These are phyloP conservation scores for Tiphia femorata DNA, from an alignment of 2,888 invertebrate species.

Conservation along the genomic window DNA sequence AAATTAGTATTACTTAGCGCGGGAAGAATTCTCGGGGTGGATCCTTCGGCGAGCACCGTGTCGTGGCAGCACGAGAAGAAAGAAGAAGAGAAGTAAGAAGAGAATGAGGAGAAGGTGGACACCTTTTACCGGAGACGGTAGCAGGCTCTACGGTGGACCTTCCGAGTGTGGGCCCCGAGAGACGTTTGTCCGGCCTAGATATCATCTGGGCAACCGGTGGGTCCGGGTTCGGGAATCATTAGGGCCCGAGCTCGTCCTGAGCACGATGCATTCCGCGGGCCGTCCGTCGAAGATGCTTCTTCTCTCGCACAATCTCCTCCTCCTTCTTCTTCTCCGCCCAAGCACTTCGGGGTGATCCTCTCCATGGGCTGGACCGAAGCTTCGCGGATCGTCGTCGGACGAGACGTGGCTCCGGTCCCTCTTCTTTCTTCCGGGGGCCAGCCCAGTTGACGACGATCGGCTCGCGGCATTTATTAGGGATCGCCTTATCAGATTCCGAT, in stretches of 20 bases:
- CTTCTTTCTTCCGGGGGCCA: slow-evolving; percentile 20
- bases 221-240: slow-evolving; percentile 54
- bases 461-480: slow-evolving; percentile 42
- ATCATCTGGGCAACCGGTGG: slow-evolving; percentile 49
- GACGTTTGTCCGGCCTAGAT: slow-evolving; percentile 47
- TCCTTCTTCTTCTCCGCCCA: too few species aligned
- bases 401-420: slow-evolving; percentile 34
- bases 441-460: slow-evolving; percentile 27
- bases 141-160: slow-evolving; percentile 20
- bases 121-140: slow-evolving; percentile 24
- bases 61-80: not conserved
- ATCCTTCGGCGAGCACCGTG: not conserved
- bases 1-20: slow-evolving; percentile 38
- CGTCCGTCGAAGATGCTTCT: too few species aligned
- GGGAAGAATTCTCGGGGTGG: slow-evolving; percentile 28
- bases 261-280: slow-evolving; percentile 46
- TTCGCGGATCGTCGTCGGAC: slow-evolving; percentile 31
- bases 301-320: too few species aligned
- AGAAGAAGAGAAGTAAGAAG: not conserved
- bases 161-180: slow-evolving; percentile 21
- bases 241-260: slow-evolving; percentile 41
- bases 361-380: slow-evolving; percentile 4
- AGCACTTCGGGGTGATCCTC: too few species aligned
- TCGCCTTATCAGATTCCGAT: slow-evolving; percentile 50
- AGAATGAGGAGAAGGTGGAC: slow-evolving; percentile 3